These are phyloP conservation scores for Tipula confusa DNA, from an alignment of 2,888 invertebrate species.

Conservation along the genomic window DNA sequence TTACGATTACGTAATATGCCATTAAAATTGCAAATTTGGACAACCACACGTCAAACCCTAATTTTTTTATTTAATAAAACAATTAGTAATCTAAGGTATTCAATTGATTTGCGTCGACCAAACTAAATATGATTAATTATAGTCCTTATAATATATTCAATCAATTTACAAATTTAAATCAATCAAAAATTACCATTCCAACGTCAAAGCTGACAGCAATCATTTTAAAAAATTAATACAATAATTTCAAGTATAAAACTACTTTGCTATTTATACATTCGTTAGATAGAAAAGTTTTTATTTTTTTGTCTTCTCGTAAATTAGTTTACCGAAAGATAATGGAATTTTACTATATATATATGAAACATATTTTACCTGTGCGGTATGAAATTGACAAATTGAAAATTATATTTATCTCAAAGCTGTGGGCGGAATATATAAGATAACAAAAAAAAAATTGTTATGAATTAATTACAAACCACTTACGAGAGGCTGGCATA, in stretches of 20 bases:
- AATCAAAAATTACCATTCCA: too few relatives aligned
- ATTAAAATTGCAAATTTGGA: neutral
- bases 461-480: constrained; percentile 3
- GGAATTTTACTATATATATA: neutral
- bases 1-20: too few relatives aligned
- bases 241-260: neutral
- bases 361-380: neutral
- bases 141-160: too few relatives aligned
- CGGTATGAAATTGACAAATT: neutral
- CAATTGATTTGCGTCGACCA: neutral
- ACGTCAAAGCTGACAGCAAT: neutral
- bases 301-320: neutral
- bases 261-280: neutral
- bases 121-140: too few relatives aligned
- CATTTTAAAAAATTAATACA: neutral
- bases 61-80: too few relatives aligned
- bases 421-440: neutral
- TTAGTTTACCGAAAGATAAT: neutral
- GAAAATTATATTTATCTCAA: neutral
- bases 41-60: neutral
- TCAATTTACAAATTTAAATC: too few relatives aligned
- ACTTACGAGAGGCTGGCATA: neutral
- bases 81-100: neutral
- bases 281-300: neutral
- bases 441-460: neutral